Evolutionary conservation across 1,140 invertebrate species (phyloP).

Genomic region (Habropoda laboriosa): DNA sequence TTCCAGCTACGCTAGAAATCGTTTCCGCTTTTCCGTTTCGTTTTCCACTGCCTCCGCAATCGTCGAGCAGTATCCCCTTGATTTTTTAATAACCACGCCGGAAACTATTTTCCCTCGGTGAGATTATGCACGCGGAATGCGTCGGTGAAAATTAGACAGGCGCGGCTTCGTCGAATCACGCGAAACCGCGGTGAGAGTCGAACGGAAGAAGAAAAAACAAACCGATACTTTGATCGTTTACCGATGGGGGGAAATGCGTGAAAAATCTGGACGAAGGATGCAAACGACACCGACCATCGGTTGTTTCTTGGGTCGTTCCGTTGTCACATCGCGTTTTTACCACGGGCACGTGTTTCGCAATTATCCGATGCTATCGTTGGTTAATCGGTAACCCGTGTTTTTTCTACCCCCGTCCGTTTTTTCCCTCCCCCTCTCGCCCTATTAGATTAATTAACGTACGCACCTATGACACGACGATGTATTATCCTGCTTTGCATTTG

Average conservation of each 20-base stretch:
- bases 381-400: not conserved
- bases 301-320: not conserved
- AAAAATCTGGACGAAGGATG: not conserved
- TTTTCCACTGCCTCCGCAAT: too few species aligned
- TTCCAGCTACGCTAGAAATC: conserved; percentile 38
- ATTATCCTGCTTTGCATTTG: not conserved
- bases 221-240: not conserved
- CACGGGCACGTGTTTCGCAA: not conserved
- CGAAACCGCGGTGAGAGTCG: not conserved
- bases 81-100: conserved; percentile 23
- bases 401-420: not conserved
- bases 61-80: not conserved
- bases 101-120: conserved; percentile 31
- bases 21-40: conserved; percentile 40
- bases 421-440: not conserved
- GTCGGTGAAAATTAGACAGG: conserved; percentile 50
- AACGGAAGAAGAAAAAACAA: not conserved
- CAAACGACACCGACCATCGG: too few species aligned
- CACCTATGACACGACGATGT: not conserved
- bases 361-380: not conserved
- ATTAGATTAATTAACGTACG: conserved; percentile 2
- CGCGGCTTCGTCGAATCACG: too few species aligned
- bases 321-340: too few species aligned
- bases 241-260: not conserved
- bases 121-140: conserved; percentile 41